phyloP scores from a whole-genome alignment of 2,888 invertebrate species.

The Bruchidius siliquastri region DNA sequence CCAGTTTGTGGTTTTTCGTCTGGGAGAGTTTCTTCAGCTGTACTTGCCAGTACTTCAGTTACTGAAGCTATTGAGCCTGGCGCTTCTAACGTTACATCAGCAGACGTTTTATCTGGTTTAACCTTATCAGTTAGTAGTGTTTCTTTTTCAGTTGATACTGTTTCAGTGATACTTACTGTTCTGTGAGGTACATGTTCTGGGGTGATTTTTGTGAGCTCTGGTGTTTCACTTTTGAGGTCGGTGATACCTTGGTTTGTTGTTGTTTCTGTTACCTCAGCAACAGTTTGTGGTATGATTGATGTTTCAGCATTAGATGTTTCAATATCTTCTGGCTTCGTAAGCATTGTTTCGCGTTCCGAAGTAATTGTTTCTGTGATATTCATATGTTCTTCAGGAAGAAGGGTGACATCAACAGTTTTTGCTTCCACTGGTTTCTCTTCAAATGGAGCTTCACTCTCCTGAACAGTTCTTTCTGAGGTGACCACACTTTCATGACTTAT shows the following conservation, averaged over 20 bases:
- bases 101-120: slow-evolving; percentile 27
- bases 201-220: slow-evolving; percentile 23
- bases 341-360: slow-evolving; percentile 35
- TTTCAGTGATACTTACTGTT: slow-evolving; percentile 26
- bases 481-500: slow-evolving; percentile 48
- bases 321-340: slow-evolving; percentile 30
- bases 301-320: slow-evolving; percentile 27
- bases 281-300: slow-evolving; percentile 36
- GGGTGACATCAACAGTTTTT: slow-evolving; percentile 45
- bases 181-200: slow-evolving; percentile 25
- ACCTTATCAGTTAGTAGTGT: slow-evolving; percentile 7
- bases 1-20: slow-evolving; percentile 15
- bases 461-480: slow-evolving; percentile 48
- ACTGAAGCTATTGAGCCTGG: slow-evolving; percentile 33
- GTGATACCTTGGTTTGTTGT: slow-evolving; percentile 28
- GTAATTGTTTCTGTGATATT: slow-evolving; percentile 43
- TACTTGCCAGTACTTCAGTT: slow-evolving; percentile 39
- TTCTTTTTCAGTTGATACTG: slow-evolving; percentile 28
- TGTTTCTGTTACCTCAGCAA: slow-evolving; percentile 30
- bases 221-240: slow-evolving; percentile 24
- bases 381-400: slow-evolving; percentile 45
- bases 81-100: slow-evolving; percentile 36
- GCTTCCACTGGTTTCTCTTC: slow-evolving; percentile 34
- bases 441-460: slow-evolving; percentile 47
- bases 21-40: slow-evolving; percentile 39